Evolutionary conservation across 2,888 invertebrate species (phyloP), one percentile per base, ranked within the genome.

Genomic region (Zootermopsis nevadensis): DNA sequence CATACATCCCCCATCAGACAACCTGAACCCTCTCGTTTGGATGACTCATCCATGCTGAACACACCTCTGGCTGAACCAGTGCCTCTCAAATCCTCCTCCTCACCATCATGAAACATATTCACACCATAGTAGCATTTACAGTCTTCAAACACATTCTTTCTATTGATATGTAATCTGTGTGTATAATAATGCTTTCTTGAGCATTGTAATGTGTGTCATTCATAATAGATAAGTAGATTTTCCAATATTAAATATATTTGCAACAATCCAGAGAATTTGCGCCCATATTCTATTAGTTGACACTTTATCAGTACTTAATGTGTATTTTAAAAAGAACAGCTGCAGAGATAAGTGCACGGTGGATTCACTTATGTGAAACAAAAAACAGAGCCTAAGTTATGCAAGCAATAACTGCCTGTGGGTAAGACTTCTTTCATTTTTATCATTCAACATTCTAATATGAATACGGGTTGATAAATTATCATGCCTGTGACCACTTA

Each of bases 41-140:
- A 81, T 22, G 81, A 76, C 35, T 76, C 82, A 35, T 27, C 82
- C 55, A 82, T 74, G 74, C 53, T 83, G 22, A 80, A 83, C 69
- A 83, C 81, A 30, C 81, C 80, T 31, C 33, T 74, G 48, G 67
- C 81, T 53, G 69, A 66, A 81, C 81, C 74, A n/a, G n/a, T 74
- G 33, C 67, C 83, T 67, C 60, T 81, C 24, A 66, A 55, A 12
- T 66, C 79, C 66, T 79, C 79, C 27, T 66, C 79, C n/a, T 66
- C 66, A 27, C 79, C 60, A 66, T 79, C 79, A 60, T 79, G 79
- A 79, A 38, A 79, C 27, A n/a, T 35, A 33, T 79, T 79, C 38
- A 60, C 31, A 8, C 38, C 55, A 7, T 60, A 79, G 79, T 35
- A 24, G n/a, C 38, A 38, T 74, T 38, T n/a, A 35, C 24, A n/a